Base-by-base conservation (phyloP, 2,113 vertebrate species). In the Paramormyrops kingsleyae region DNA sequence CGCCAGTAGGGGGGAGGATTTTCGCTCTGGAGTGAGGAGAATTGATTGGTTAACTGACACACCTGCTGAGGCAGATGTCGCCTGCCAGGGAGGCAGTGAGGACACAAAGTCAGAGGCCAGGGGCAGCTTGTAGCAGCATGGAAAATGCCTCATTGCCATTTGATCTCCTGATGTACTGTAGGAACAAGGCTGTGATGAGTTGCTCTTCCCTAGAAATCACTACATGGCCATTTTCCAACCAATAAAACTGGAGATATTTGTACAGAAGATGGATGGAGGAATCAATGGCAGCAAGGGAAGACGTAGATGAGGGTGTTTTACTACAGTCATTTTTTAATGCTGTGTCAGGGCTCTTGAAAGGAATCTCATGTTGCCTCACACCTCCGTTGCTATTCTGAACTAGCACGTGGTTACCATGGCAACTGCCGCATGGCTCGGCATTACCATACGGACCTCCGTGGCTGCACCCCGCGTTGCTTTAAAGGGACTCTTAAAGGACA, bases 401-500 rank as follows among this genome's bases (percentile, higher is more conserved):
- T 47, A 42, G 74, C 56, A 49, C 80, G 35, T 59, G 77, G 89
- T 89, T 89, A 59, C 89, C 80, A 24, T 59, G 89, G 80, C 89
- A 89, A 89, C 89, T n/a, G 35, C 8, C 10, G 80, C 42, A 21
- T 85, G 39, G 52, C 19, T 62, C 52, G 4, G 80, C n/a, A 84
- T 80, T 84, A 27, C 52, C 35, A 52, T 27, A 24, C 8, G 21
- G 74, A 42, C 31, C 13, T 35, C 35, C 9, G 5, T 5, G 13
- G 74, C 74, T 80, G 74, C 35, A 39, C 74, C 74, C 35, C 15
- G 2, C 35, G 0, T 80, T 42, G 35, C 31, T 80, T 80, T 80
- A 17, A 35, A 80, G 35, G 3, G 31, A 31, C 35, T 80, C 5
- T 7, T 80, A 80, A 42, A 80, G 74, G 74, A 80, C 74, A 77